phyloP scores from a whole-genome alignment of 2,888 invertebrate genomes.

The Lamellibrachia satsuma region DNA sequence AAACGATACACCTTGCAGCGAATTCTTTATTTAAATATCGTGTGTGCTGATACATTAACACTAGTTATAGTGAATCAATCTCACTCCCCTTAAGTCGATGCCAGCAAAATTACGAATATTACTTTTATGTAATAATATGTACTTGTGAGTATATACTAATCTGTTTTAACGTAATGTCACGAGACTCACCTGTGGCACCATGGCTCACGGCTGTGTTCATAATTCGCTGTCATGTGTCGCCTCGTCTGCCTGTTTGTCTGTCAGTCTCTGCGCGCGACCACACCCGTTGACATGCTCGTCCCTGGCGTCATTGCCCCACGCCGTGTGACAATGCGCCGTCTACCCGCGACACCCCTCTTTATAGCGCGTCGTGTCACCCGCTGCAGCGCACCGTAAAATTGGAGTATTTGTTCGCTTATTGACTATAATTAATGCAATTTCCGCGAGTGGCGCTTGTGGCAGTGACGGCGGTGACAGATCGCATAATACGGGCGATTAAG shows the following conservation, averaged over 20 bases:
- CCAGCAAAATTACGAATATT: no score
- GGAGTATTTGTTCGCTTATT: constrained; percentile 1
- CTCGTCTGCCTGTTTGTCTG: neutral
- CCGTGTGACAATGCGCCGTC: neutral
- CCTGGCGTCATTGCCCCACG: neutral
- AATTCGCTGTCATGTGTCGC: neutral
- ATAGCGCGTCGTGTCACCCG: neutral
- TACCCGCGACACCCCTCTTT: neutral
- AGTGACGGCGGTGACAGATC: neutral
- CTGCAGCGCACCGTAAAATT: neutral
- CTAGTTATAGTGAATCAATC: no score
- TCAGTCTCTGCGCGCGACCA: neutral
- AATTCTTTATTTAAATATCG: no score
- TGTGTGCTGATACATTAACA: no score
- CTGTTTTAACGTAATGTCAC: neutral
- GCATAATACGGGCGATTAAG: neutral
- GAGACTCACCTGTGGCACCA: neutral
- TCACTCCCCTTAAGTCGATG: no score
- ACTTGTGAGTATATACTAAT: no score
- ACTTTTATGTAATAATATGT: no score
- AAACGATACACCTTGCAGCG: no score
- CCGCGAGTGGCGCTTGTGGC: neutral
- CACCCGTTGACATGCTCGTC: neutral
- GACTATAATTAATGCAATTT: constrained; percentile 9
- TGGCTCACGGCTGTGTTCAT: neutral